Evolutionary conservation across 1,140 invertebrate species (phyloP).

Genomic region (Halesus radiatus): DNA sequence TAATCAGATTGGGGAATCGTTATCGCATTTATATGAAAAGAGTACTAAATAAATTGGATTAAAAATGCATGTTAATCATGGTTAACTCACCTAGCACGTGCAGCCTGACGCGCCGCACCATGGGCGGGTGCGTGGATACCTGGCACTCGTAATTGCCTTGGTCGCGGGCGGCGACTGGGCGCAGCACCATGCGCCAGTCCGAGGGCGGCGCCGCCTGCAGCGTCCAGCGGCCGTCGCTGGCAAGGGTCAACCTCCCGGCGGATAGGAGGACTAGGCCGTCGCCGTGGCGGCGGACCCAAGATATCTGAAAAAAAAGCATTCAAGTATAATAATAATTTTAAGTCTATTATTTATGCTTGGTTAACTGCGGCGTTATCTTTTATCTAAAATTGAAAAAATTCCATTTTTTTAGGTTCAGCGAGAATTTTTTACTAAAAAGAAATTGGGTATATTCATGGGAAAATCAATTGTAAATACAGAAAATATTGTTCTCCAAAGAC

Average conservation of each 20-base stretch:
- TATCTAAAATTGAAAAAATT: too few species aligned
- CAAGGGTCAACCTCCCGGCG: constrained; percentile 83
- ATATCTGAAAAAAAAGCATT: constrained; percentile 71
- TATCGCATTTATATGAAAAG: too few species aligned
- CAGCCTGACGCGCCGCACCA: constrained; percentile 80
- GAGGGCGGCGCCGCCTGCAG: constrained; percentile 67
- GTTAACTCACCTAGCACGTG: constrained; percentile 79
- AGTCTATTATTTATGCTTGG: too few species aligned
- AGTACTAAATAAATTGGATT: too few species aligned
- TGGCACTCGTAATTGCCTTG: constrained; percentile 86
- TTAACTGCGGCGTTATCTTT: too few species aligned
- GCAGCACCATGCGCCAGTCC: constrained; percentile 82
- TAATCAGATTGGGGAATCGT: too few species aligned
- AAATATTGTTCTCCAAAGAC: too few species aligned
- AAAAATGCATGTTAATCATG: not conserved
- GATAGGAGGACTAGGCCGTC: constrained; percentile 83
- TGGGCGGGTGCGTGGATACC: constrained; percentile 83
- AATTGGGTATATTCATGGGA: too few species aligned
- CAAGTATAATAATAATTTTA: too few species aligned
- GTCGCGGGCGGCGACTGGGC: constrained; percentile 81
- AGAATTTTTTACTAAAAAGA: too few species aligned
- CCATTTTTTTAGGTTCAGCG: too few species aligned
- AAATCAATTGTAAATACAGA: too few species aligned
- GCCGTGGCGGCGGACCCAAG: constrained; percentile 81
- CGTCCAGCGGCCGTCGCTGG: constrained; percentile 80